Evolutionary conservation across 2,113 vertebrate genomes (phyloP).

Genomic region (Calonectris borealis): DNA sequence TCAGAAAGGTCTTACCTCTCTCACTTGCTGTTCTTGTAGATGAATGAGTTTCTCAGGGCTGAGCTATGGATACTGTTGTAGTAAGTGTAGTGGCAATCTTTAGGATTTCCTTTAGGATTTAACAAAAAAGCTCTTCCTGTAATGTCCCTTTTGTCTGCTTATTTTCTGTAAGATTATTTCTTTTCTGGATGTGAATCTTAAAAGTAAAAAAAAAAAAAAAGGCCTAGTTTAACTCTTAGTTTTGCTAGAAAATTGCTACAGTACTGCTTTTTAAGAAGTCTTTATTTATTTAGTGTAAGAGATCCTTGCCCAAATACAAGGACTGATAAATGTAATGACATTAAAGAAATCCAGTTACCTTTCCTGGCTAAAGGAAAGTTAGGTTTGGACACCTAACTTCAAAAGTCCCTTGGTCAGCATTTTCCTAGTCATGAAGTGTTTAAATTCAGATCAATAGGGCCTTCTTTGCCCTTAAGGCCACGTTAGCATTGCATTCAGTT

Average conservation of each 20-base stretch:
- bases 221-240: background rate
- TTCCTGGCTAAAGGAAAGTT: constrained; percentile 8
- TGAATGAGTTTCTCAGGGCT: background rate
- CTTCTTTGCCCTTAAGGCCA: background rate
- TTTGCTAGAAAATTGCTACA: background rate
- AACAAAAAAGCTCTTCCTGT: background rate
- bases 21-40: background rate
- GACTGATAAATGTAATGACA: constrained; percentile 30
- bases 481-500: constrained; percentile 1
- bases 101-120: background rate
- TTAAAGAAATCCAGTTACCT: constrained; percentile 51
- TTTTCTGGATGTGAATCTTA: background rate
- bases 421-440: background rate
- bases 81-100: background rate
- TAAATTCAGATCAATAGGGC: constrained; percentile 21
- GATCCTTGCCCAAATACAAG: background rate
- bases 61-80: background rate
- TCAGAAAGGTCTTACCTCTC: background rate
- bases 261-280: background rate
- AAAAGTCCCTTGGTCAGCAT: constrained; percentile 26
- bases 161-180: background rate
- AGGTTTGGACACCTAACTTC: background rate
- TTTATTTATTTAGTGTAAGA: constrained; percentile 11
- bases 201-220: background rate
- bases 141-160: background rate